A percentile compares a stretch with the other conserved stretches of the same genome.
Conservation (phyloP, 2,888 invertebrate genomes). For the Emmelina monodactyla region DNA sequence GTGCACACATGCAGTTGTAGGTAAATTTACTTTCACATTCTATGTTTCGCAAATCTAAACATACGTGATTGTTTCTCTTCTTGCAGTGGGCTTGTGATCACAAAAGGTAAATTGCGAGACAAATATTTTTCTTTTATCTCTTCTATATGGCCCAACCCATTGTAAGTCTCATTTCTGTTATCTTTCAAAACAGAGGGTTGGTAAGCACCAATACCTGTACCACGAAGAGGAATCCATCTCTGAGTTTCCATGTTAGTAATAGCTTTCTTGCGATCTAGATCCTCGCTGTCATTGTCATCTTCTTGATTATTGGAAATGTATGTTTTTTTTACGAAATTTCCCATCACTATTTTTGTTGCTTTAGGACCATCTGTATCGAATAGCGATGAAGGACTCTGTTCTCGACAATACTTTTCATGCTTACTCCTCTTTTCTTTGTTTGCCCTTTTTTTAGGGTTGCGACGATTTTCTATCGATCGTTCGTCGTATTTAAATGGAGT, state of each 20-base stretch:
- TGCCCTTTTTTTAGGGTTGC: conserved; percentile 9
- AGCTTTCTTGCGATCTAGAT: conserved; percentile 30
- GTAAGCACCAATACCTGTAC: conserved; percentile 17
- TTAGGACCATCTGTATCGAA: conserved; percentile 22
- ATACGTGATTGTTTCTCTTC: neutral
- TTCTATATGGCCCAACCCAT: conserved; percentile 13
- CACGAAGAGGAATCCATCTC: conserved; percentile 21
- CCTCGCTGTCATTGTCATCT: conserved; percentile 24
- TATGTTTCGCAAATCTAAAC: neutral
- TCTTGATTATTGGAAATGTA: conserved; percentile 15
- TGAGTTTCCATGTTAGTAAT: conserved; percentile 28
- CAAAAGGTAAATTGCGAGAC: conserved; percentile 2
- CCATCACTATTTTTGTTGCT: conserved; percentile 29
- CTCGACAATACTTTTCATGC: conserved; percentile 16
- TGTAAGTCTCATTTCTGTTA: conserved; percentile 13
- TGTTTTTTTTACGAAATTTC: conserved; percentile 28
- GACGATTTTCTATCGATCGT: no score
- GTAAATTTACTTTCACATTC: no score
- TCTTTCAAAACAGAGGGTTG: conserved; percentile 13
- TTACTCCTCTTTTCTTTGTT: conserved; percentile 18
- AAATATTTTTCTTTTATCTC: conserved; percentile 19
- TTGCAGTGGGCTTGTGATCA: neutral
- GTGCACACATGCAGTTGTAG: no score
- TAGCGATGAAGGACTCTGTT: no score
- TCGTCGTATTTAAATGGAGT: conserved; percentile 23